Evolutionary conservation across 2,888 invertebrate species (phyloP).

Genomic region (Idaea biselata): DNA sequence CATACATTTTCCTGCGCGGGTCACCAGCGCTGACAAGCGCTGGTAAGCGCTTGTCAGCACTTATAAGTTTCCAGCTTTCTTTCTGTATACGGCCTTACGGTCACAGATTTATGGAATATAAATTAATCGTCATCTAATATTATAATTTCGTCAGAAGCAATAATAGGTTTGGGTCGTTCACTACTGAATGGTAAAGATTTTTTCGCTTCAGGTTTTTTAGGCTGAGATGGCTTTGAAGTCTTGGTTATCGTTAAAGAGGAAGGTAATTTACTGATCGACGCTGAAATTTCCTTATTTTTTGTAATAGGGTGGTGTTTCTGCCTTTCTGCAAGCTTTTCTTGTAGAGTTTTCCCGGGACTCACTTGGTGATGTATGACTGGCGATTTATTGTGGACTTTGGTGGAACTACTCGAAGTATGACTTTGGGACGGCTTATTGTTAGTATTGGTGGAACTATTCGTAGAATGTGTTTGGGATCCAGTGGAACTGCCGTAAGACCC

Average conservation of each 20-base stretch:
- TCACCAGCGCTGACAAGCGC: too few species aligned
- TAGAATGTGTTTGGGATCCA: conserved; percentile 35
- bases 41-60: too few species aligned
- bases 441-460: conserved; percentile 39
- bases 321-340: conserved; percentile 84
- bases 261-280: conserved; percentile 71
- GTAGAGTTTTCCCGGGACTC: conserved; percentile 83
- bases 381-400: conserved; percentile 56
- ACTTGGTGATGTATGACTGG: conserved; percentile 66
- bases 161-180: conserved; percentile 56
- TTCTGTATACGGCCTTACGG: too few species aligned
- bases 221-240: conserved; percentile 47
- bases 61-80: too few species aligned
- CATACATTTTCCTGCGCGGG: too few species aligned
- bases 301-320: conserved; percentile 30
- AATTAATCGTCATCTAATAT: conserved; percentile 70
- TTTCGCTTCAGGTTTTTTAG: conserved; percentile 57
- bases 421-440: conserved; percentile 51
- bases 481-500: conserved; percentile 41
- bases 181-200: conserved; percentile 54
- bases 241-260: conserved; percentile 78
- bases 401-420: conserved; percentile 37
- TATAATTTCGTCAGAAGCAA: conserved; percentile 66
- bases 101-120: too few species aligned
- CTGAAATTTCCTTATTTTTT: conserved; percentile 47